Conservation (phyloP, 2,888 invertebrate genomes). For the Steromphala cineraria region DNA sequence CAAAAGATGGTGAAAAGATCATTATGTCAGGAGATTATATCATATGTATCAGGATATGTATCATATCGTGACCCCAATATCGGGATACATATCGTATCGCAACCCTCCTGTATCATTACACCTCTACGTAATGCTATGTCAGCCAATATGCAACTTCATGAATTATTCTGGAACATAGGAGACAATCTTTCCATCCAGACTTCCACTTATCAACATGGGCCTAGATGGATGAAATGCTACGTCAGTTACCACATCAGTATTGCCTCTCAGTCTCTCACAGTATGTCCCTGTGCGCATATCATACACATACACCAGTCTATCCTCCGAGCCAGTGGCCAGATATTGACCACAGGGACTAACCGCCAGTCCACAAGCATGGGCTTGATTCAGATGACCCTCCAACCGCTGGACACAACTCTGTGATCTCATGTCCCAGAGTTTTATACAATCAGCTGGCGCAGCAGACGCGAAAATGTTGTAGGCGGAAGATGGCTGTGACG, state of each 20-base stretch:
- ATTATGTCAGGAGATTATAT: too few relatives aligned
- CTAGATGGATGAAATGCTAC: slow-evolving; percentile 69
- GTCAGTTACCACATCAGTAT: slow-evolving; percentile 71
- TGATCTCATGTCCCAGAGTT: slow-evolving; percentile 75
- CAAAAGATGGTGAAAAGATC: too few relatives aligned
- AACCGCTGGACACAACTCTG: slow-evolving; percentile 69
- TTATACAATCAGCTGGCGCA: slow-evolving; percentile 73
- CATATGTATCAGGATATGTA: too few relatives aligned
- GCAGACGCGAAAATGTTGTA: slow-evolving; percentile 72
- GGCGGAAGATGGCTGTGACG: slow-evolving; percentile 64
- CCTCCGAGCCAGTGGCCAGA: slow-evolving; percentile 73
- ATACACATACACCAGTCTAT: slow-evolving; percentile 73
- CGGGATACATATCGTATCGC: too few relatives aligned
- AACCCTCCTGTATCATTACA: too few relatives aligned
- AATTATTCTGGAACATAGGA: slow-evolving; percentile 36
- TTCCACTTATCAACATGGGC: slow-evolving; percentile 55
- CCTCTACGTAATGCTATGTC: too few relatives aligned
- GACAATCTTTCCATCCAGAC: slow-evolving; percentile 51
- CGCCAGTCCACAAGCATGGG: slow-evolving; percentile 69
- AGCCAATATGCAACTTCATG: neutral
- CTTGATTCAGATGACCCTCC: slow-evolving; percentile 71
- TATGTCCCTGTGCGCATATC: slow-evolving; percentile 71
- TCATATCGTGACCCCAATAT: too few relatives aligned
- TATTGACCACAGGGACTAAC: slow-evolving; percentile 74
- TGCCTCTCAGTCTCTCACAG: slow-evolving; percentile 68